A percentile compares a stretch with the other conserved stretches of the same genome.
These are phyloP conservation scores for Rhinoderma darwinii DNA, from an alignment of 2,113 vertebrate genomes.

Conservation along the genomic window DNA sequence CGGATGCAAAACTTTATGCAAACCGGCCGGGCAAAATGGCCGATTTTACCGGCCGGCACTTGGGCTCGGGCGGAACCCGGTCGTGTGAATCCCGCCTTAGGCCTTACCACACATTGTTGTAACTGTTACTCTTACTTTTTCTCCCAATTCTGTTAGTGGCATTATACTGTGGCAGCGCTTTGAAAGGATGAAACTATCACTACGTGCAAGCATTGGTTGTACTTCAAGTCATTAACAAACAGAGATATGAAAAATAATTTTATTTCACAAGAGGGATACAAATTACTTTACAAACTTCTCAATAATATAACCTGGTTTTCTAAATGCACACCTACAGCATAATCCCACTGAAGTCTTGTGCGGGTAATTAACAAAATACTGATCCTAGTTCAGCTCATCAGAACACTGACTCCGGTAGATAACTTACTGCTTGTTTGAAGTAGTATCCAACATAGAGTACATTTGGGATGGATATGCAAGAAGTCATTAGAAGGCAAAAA, in stretches of 20 bases:
- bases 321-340: constrained; percentile 12
- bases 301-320: neutral
- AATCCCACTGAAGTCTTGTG: constrained; percentile 10
- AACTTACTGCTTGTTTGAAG: constrained; percentile 41
- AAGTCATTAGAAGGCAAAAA: constrained; percentile 47
- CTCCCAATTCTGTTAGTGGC: too few species aligned
- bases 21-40: too few species aligned
- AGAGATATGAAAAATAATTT: neutral
- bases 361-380: constrained; percentile 5
- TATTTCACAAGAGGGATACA: neutral
- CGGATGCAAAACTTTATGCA: too few species aligned
- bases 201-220: neutral
- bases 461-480: constrained; percentile 32
- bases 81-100: too few species aligned
- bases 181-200: neutral
- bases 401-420: constrained; percentile 1
- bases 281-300: neutral
- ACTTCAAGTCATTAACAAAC: neutral
- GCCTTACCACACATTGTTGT: too few species aligned
- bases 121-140: too few species aligned
- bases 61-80: too few species aligned
- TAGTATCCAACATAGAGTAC: neutral
- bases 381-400: constrained; percentile 19
- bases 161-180: neutral
- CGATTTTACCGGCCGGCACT: too few species aligned